Evolutionary conservation across 2,888 invertebrate species (phyloP), one percentile per base, ranked within the genome.

Genomic region (Eupithecia dodoneata): DNA sequence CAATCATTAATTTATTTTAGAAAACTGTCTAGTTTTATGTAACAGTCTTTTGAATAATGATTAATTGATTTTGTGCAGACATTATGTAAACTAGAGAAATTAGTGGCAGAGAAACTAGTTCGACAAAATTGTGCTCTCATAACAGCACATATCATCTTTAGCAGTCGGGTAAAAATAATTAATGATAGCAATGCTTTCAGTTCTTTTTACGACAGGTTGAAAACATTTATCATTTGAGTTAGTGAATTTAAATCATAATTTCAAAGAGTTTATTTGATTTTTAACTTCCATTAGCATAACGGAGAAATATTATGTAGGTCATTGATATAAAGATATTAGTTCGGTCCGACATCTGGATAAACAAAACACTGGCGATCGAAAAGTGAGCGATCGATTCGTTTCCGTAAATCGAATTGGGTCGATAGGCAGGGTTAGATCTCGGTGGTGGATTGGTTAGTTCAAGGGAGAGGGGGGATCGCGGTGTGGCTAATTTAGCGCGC

Each of bases 331-430:
- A 63, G 63, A 47, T 70, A 18, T 45, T 76, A 81, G 85, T 84
- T 78, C 79, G 45, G 80, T 83, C 81, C 81, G 79, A 76, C 77
- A 79, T 81, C 77, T 76, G 80, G 82, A 84, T 85, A 88, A 87
- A 87, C 83, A 87, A 30, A 89, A 86, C 86, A 18, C 18, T 63
- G 30, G 63, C 30, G 63, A 85, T 75, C 84, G 86, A 83, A 84
- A 82, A 82, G 81, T 84, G 80, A 81, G 82, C 83, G 81, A 81
- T 87, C 84, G 85, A 87, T 88, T 85, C 83, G 86, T 86, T 93
- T 92, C 91, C 92, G 90, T 91, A 89, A 89, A 88, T 89, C 87
- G 87, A 94, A 91, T 86, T 91, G 87, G 93, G 93, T 94, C 94
- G 92, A 91, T 91, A 85, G 89, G 88, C 92, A 92, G 93, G 92